Percentiles rank a stretch among this genome's conserved stretches.
Conservation (phyloP, 2,113 vertebrate species). For the Scomber colias region DNA sequence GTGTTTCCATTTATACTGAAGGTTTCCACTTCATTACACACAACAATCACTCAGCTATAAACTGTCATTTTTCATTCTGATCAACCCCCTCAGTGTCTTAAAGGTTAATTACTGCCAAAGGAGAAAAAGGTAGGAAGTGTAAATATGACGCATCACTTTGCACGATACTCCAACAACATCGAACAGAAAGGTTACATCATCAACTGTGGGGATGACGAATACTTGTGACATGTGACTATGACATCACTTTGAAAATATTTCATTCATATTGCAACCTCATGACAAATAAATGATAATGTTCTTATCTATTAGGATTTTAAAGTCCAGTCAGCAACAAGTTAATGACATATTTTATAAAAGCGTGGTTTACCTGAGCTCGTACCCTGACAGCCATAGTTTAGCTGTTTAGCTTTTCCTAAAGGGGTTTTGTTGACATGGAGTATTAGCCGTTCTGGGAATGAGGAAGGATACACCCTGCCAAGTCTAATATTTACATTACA, state of each 20-base stretch:
- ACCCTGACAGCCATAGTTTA: slow-evolving; percentile 3
- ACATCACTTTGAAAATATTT: neutral
- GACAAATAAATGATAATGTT: too few relatives aligned
- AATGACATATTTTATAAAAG: neutral
- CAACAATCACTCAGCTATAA: neutral
- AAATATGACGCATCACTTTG: neutral
- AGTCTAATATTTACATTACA: slow-evolving; percentile 80
- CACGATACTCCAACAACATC: neutral
- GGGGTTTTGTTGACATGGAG: slow-evolving; percentile 52
- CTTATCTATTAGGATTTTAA: too few relatives aligned
- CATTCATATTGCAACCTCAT: too few relatives aligned
- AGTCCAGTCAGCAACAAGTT: neutral
- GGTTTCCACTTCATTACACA: neutral
- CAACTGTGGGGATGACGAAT: neutral
- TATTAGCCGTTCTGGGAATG: slow-evolving; percentile 61
- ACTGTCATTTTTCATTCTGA: neutral
- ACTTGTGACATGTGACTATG: neutral
- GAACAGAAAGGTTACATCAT: neutral
- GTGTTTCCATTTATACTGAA: neutral
- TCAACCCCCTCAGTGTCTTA: neutral
- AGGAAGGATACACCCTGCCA: slow-evolving; percentile 55
- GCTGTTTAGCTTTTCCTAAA: slow-evolving; percentile 19
- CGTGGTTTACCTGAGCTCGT: neutral
- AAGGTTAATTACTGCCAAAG: slow-evolving; percentile 18
- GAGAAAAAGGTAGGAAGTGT: neutral